Base-by-base conservation (phyloP, 1,140 invertebrate species). In the Parasteatoda tepidariorum region DNA sequence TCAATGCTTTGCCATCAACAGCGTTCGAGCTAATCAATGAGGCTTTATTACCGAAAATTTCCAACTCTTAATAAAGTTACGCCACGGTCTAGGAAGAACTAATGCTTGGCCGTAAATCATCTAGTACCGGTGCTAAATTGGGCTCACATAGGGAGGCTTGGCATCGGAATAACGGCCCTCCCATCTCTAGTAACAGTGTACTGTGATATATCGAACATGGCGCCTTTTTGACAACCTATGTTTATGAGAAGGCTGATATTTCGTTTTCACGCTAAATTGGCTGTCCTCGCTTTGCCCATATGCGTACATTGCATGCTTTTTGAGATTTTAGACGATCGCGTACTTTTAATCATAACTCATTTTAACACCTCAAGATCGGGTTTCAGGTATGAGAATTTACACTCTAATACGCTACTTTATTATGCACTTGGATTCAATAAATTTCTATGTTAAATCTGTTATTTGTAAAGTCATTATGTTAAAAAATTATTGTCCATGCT, bases 231-330 rank as follows among this genome's bases (percentile, higher is more conserved):
- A 75, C 73, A 75, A 75, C 73, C 73, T 33, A 30, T 75, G 73
- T 75, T 75, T 75, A 75, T 75, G 73, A 38, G 73, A 75, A 62
- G 59, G 59, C 73, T 75, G 73, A 75, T 75, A 75, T 75, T 75
- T 75, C 73, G 73, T 75, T 75, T 75, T 75, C 73, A 75, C 73
- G 73, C 73, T 57, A 75, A 75, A 75, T 75, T 75, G 73, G 73
- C 73, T 62, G 73, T 61, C 57, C 55, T 34, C 33, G 57, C 9
- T 18, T 48, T 48, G 38, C 38, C 38, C 38, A 48, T 48, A 48
- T 48, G 18, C 38, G 18, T 48, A 18, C 18, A 48, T 48, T 13
- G 9, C 1, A n/a, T n/a, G 38, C 38, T 48, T 48, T 18, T 18
- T 13, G 38, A 48, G 38, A 13, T 48, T 48, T 18, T 18, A n/a